Conservation (phyloP, 1,140 invertebrate species). For the Zaprionus ghesquierei region DNA sequence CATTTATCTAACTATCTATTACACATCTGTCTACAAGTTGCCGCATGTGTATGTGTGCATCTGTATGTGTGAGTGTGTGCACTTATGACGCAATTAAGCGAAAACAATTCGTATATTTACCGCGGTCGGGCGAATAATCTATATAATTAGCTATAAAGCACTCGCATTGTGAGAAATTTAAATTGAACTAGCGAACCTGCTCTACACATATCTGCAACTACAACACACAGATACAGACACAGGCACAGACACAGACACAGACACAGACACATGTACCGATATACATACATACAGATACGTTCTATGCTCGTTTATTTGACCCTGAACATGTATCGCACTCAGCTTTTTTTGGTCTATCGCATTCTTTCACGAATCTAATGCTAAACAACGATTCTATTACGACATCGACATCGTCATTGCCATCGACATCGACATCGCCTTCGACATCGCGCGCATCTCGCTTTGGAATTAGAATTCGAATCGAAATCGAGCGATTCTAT, state of each 20-base stretch:
- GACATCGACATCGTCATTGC: constrained; percentile 58
- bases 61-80: constrained; percentile 23
- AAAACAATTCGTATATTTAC: constrained; percentile 52
- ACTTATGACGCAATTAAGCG: constrained; percentile 70
- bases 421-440: constrained; percentile 12
- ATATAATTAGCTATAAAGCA: constrained; percentile 65
- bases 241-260: neutral
- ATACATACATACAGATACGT: neutral
- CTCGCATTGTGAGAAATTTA: constrained; percentile 36
- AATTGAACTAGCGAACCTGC: constrained; percentile 35
- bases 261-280: neutral
- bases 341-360: constrained; percentile 39
- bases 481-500: constrained; percentile 41
- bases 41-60: constrained; percentile 4
- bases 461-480: constrained; percentile 6
- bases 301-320: constrained; percentile 46
- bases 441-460: constrained; percentile 14
- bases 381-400: constrained; percentile 73
- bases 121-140: constrained; percentile 50
- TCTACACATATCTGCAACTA: neutral
- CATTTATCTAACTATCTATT: constrained; percentile 70
- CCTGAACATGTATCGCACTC: constrained; percentile 57
- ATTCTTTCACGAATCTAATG: constrained; percentile 65
- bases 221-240: neutral
- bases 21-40: constrained; percentile 57